Conservation (phyloP, 2,797 vertebrate species). For the Philypnodon macrostomus region DNA sequence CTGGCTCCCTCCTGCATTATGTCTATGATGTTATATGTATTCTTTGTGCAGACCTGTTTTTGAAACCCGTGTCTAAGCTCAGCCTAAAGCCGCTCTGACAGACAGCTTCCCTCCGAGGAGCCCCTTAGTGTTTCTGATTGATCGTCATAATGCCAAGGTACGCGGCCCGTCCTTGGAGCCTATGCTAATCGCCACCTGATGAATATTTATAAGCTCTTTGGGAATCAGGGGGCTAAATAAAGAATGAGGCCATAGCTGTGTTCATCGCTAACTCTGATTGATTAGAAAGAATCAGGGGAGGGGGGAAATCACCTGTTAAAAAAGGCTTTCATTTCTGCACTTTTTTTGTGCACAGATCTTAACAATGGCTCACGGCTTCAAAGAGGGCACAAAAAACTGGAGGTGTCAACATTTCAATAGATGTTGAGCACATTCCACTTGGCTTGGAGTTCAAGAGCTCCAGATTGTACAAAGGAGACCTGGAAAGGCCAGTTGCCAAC, state of each 20-base stretch:
- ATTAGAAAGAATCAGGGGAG: constrained; percentile 51
- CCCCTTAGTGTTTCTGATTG: constrained; percentile 66
- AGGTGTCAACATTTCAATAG: not conserved
- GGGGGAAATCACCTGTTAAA: constrained; percentile 23
- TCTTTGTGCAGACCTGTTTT: constrained; percentile 39
- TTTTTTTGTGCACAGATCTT: constrained; percentile 6
- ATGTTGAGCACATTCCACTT: not conserved
- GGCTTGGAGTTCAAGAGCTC: not conserved
- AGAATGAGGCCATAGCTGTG: constrained; percentile 62
- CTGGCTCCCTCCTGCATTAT: not conserved
- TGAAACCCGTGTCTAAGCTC: too few species aligned
- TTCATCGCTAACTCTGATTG: too few species aligned
- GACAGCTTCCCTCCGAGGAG: constrained; percentile 65
- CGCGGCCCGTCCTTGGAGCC: constrained; percentile 67
- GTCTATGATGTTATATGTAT: constrained; percentile 24
- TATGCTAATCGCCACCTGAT: constrained; percentile 65
- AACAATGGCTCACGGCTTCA: not conserved
- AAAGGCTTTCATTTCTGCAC: not conserved
- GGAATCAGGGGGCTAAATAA: constrained; percentile 71
- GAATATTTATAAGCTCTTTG: constrained; percentile 67
- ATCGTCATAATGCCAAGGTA: constrained; percentile 68
- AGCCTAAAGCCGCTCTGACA: constrained; percentile 64
- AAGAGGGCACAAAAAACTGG: constrained; percentile 13
- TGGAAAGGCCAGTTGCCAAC: too few species aligned
- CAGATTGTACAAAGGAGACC: too few species aligned